Evolutionary conservation across 2,888 invertebrate genomes (phyloP).

Genomic region (Labia minor): DNA sequence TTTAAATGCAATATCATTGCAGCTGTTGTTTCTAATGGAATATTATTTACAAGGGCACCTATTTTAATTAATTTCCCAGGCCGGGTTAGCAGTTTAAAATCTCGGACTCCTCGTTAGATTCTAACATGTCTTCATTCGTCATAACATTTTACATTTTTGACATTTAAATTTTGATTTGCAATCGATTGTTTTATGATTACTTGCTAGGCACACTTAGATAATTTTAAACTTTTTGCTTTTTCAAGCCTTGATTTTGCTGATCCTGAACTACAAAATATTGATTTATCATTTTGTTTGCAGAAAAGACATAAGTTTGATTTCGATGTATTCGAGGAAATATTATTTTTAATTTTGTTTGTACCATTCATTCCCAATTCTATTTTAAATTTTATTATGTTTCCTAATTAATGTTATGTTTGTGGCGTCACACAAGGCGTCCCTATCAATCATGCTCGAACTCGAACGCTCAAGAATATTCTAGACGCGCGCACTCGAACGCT

Average conservation of each 20-base stretch:
- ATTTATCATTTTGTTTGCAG: not conserved
- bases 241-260: not conserved
- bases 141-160: not conserved
- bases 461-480: too few species aligned
- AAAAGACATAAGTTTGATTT: not conserved
- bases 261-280: not conserved
- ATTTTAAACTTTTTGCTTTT: not conserved
- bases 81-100: too few species aligned
- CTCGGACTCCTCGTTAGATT: not conserved
- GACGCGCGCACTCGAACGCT: too few species aligned
- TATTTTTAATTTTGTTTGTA: not conserved
- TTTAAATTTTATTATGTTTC: not conserved
- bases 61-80: not conserved
- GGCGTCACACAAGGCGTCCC: too few species aligned
- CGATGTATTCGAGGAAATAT: too few species aligned
- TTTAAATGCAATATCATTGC: too few species aligned
- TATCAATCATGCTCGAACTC: too few species aligned
- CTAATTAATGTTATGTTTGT: too few species aligned
- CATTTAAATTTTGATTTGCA: not conserved
- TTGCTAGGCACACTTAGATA: not conserved
- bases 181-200: not conserved
- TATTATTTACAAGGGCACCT: not conserved
- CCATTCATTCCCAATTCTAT: not conserved
- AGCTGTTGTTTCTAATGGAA: not conserved
- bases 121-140: not conserved